phyloP scores from a whole-genome alignment of 1,140 invertebrate species.

The Aphis gossypii region DNA sequence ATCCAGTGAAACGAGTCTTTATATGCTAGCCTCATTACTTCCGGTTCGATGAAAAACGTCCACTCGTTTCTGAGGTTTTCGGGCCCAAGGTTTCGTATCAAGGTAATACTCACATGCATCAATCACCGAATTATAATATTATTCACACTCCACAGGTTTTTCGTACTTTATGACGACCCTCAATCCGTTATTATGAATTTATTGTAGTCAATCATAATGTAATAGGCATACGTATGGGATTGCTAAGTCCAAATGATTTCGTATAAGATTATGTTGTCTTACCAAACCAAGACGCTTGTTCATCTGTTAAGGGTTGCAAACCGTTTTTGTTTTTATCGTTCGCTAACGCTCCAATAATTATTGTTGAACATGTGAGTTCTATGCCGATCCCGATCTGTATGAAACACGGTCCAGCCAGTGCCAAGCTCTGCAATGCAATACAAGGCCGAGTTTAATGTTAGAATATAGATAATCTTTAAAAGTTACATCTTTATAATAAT shows the following conservation, averaged over 20 bases:
- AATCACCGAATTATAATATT: neutral
- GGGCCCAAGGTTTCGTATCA: neutral
- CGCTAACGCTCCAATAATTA: slow-evolving; percentile 61
- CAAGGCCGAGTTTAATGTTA: neutral
- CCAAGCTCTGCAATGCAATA: slow-evolving; percentile 14
- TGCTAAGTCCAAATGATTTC: neutral
- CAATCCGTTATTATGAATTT: too few species aligned
- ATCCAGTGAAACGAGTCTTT: too few species aligned
- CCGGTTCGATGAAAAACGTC: neutral
- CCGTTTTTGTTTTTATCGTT: slow-evolving; percentile 12
- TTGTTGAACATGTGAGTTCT: slow-evolving; percentile 60
- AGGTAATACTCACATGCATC: neutral
- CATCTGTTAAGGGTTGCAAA: slow-evolving; percentile 55
- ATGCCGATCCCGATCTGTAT: slow-evolving; percentile 61
- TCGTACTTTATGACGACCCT: too few species aligned
- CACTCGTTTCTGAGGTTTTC: neutral
- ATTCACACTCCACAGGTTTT: neutral
- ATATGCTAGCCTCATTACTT: neutral
- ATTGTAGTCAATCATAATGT: too few species aligned
- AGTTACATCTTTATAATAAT: neutral
- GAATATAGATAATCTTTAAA: neutral
- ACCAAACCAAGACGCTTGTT: slow-evolving; percentile 63
- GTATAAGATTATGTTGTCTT: slow-evolving; percentile 31
- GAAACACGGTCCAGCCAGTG: slow-evolving; percentile 6
- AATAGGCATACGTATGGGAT: too few species aligned